Evolutionary conservation across 53 echinoderm and acorn worm species (phyloP), one percentile per base, ranked within the genome.

Genomic region (Crossaster papposus): DNA sequence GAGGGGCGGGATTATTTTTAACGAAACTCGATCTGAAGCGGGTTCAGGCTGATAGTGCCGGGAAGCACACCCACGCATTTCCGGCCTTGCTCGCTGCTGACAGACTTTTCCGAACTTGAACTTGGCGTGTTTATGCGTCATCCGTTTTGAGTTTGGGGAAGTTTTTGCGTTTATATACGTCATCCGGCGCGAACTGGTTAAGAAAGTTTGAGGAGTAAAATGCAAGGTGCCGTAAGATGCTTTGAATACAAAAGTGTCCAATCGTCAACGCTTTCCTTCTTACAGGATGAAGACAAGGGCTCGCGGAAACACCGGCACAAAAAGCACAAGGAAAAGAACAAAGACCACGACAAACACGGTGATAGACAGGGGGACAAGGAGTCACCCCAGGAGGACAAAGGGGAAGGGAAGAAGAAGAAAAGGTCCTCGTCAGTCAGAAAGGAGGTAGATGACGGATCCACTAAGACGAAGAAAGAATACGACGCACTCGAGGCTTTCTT

Each of bases 401-500:
- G 90, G 55, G 88, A 91, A 36, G 89, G 83, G 75, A 95, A 92
- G 81, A 93, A 92, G 89, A 96, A 93, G 90, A 95, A 96, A 72
- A 88, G 84, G 71, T 93, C 75, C 30, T 38, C 68, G 4, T 68
- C 68, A 20, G 58, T 20, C 58, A 22, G 95, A 78, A 71, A 71
- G 72, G 22, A 20, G 30, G 84, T 52, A 51, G 84, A 28, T 15
- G 72, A 53, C 52, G 44, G 18, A 52, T 50, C 51, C 30, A 23
- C 14, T 11, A 65, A 87, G 55, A 62, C 30, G 74, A 88, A 82
- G 88, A 32, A 31, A 14, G 93, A 90, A 14, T 90, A 65, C 70
- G 90, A 93, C 8, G 93, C 85, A 5, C 75, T 96, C 20, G 98
- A 97, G 78, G 96, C 96, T 35, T 97, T 97, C 84, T 52, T 97